Conservation (phyloP, 2,113 vertebrate species). For the Cynoglossus semilaevis region DNA sequence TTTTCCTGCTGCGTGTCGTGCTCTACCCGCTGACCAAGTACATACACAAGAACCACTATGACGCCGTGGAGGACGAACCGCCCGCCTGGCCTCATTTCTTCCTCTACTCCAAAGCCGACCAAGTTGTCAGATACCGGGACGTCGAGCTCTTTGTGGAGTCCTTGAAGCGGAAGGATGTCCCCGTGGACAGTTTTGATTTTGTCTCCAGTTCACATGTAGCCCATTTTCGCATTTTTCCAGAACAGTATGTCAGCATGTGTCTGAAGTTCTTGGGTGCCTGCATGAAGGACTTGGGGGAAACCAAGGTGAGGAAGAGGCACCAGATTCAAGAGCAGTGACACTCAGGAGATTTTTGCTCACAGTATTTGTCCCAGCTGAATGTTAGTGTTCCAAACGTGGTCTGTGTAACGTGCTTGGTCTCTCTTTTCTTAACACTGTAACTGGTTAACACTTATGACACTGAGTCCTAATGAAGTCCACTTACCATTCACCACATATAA, state of each 20-base stretch:
- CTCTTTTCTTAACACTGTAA: constrained; percentile 14
- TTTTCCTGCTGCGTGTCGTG: constrained; percentile 78
- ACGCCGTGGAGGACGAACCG: constrained; percentile 77
- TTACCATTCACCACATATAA: constrained; percentile 18
- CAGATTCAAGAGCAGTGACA: constrained; percentile 45
- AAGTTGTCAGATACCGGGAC: constrained; percentile 80
- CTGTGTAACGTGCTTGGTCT: not conserved
- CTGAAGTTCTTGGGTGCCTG: constrained; percentile 80
- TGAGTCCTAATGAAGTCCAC: constrained; percentile 10
- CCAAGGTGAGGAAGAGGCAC: constrained; percentile 44
- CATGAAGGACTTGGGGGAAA: constrained; percentile 45
- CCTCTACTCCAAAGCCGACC: constrained; percentile 86
- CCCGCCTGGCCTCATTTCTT: constrained; percentile 91
- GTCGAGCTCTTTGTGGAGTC: constrained; percentile 78
- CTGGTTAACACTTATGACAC: not conserved
- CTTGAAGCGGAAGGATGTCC: constrained; percentile 74
- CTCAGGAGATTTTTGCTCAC: not conserved
- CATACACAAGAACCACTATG: constrained; percentile 87
- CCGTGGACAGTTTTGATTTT: constrained; percentile 84
- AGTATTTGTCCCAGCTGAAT: too few relatives aligned
- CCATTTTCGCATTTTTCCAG: constrained; percentile 84
- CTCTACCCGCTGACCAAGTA: constrained; percentile 86
- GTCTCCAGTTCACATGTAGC: constrained; percentile 83
- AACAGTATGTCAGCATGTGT: constrained; percentile 83
- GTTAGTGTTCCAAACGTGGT: too few relatives aligned